phyloP scores from a whole-genome alignment of 2,113 vertebrate species.

The Macrotis lagotis region DNA sequence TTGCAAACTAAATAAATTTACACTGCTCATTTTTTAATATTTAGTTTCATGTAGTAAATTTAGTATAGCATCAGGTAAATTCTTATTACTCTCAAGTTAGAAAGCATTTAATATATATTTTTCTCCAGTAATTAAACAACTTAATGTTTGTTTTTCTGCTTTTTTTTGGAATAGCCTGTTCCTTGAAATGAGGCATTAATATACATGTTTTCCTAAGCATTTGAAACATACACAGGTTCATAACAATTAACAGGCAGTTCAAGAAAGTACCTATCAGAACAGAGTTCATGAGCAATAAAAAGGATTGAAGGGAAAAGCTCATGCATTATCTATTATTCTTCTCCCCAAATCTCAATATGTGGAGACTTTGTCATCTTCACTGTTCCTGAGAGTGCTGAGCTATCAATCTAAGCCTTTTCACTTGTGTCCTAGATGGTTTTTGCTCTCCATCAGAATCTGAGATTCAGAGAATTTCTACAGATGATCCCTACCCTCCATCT shows the following conservation, averaged over 20 bases:
- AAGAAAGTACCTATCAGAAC: slow-evolving; percentile 23
- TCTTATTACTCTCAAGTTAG: slow-evolving; percentile 46
- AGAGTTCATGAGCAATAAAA: slow-evolving; percentile 42
- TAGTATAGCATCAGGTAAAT: slow-evolving; percentile 41
- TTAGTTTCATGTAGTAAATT: slow-evolving; percentile 59
- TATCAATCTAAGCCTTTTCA: slow-evolving; percentile 75
- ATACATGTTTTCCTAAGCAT: slow-evolving; percentile 57
- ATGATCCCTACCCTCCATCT: slow-evolving; percentile 81
- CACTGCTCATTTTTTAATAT: slow-evolving; percentile 52
- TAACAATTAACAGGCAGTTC: slow-evolving; percentile 55
- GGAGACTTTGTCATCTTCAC: slow-evolving; percentile 50
- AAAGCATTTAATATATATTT: slow-evolving; percentile 48
- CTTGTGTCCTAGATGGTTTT: slow-evolving; percentile 53
- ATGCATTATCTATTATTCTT: slow-evolving; percentile 64
- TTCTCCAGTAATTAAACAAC: slow-evolving; percentile 53
- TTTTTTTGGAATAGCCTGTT: slow-evolving; percentile 16
- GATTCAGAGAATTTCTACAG: slow-evolving; percentile 60
- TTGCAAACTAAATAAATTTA: slow-evolving; percentile 54
- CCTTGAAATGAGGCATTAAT: slow-evolving; percentile 46
- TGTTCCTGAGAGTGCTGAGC: slow-evolving; percentile 55
- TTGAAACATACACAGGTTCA: slow-evolving; percentile 60
- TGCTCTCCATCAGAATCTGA: slow-evolving; percentile 34
- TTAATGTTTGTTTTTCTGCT: slow-evolving; percentile 47
- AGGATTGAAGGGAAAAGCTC: slow-evolving; percentile 23
- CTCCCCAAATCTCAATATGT: slow-evolving; percentile 40